Percentiles rank a stretch among this genome's conserved stretches.
phyloP scores from a whole-genome alignment of 2,113 vertebrate species.

The Platysternon megacephalum region DNA sequence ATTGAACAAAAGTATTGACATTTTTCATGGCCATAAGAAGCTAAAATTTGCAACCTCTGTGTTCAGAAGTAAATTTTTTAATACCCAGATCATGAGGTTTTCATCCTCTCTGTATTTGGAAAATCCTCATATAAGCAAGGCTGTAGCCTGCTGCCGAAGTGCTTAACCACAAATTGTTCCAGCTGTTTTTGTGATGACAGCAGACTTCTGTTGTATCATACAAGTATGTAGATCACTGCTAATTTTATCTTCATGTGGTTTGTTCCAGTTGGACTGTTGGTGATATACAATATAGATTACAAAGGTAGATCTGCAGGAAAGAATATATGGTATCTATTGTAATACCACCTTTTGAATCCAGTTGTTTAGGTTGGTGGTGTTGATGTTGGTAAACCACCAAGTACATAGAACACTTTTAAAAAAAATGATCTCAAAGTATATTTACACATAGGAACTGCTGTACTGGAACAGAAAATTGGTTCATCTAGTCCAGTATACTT shows the following conservation, averaged over 20 bases:
- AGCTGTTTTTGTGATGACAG: slow-evolving; percentile 68
- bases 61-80: slow-evolving; percentile 42
- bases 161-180: slow-evolving; percentile 57
- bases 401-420: neutral
- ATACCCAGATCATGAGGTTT: slow-evolving; percentile 35
- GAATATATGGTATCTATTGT: neutral
- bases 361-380: neutral
- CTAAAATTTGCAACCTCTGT: slow-evolving; percentile 11
- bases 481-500: neutral
- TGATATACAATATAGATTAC: neutral
- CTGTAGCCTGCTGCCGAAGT: slow-evolving; percentile 50
- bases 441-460: neutral
- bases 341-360: neutral
- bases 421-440: neutral
- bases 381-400: neutral
- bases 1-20: neutral
- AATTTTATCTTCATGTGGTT: slow-evolving; percentile 64
- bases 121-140: slow-evolving; percentile 63
- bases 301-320: neutral
- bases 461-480: neutral
- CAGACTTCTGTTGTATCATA: slow-evolving; percentile 61
- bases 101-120: slow-evolving; percentile 51
- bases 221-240: slow-evolving; percentile 36
- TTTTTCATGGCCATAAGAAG: neutral
- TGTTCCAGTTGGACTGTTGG: slow-evolving; percentile 28